A percentile compares a stretch with the other conserved stretches of the same genome.
phyloP scores from a whole-genome alignment of 1,140 invertebrate species.

The Leptonema lineaticorne region DNA sequence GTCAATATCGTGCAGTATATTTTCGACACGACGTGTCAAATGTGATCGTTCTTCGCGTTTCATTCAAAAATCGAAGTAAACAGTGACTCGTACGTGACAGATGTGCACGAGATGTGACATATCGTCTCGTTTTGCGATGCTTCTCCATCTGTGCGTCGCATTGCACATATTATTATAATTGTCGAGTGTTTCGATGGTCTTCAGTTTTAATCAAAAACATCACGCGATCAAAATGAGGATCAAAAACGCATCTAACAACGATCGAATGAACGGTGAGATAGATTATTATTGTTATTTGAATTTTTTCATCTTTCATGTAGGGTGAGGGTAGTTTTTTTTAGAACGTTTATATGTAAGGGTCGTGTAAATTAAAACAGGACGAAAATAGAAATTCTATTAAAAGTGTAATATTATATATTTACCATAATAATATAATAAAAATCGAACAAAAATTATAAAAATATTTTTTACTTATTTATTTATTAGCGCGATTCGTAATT shows the following conservation, averaged over 20 bases:
- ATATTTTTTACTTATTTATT: too few relatives aligned
- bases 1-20: neutral
- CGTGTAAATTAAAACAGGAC: too few relatives aligned
- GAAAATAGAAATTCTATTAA: too few relatives aligned
- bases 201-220: neutral
- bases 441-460: too few relatives aligned
- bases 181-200: neutral
- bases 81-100: neutral
- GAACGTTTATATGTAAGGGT: too few relatives aligned
- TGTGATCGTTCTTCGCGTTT: neutral
- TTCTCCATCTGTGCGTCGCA: neutral
- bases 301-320: too few relatives aligned
- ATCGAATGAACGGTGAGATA: conserved; percentile 7
- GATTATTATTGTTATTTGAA: too few relatives aligned
- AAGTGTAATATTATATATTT: too few relatives aligned
- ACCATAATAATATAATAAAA: too few relatives aligned
- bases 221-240: neutral
- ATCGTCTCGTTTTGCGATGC: neutral
- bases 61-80: neutral
- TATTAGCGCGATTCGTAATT: too few relatives aligned
- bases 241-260: neutral
- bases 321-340: too few relatives aligned
- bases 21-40: neutral
- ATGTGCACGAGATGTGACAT: conserved; percentile 5
- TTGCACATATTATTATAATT: too few relatives aligned